Percentiles rank a stretch among this genome's conserved stretches.
These are phyloP conservation scores for Lontra canadensis DNA, from an alignment of 2,113 vertebrate species.

Conservation along the genomic window DNA sequence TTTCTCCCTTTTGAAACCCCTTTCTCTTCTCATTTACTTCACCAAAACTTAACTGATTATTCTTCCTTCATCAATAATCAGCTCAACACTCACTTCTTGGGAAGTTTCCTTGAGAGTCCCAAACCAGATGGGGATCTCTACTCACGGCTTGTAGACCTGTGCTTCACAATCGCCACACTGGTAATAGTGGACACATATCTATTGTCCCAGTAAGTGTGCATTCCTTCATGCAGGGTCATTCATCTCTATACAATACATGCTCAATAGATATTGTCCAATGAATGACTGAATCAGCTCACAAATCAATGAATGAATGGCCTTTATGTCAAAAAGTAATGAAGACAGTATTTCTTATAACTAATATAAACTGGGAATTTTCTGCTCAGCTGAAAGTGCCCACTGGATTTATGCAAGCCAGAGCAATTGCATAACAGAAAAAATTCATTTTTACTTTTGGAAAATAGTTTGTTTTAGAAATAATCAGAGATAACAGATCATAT, in stretches of 20 bases:
- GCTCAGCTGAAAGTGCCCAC: not conserved
- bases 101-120: not conserved
- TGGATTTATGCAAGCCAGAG: not conserved
- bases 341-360: not conserved
- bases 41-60: not conserved
- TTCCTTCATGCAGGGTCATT: not conserved
- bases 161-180: not conserved
- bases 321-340: not conserved
- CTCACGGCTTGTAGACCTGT: not conserved
- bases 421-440: not conserved
- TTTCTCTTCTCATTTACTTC: not conserved
- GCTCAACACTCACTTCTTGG: not conserved
- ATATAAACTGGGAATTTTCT: not conserved
- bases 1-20: not conserved
- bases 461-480: slow-evolving; percentile 5
- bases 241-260: not conserved
- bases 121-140: not conserved
- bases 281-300: not conserved
- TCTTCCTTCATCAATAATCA: not conserved
- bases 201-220: too few species aligned
- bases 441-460: not conserved
- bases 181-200: fast-evolving
- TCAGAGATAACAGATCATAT: not conserved
- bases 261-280: not conserved
- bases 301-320: not conserved